A percentile compares a stretch with the other conserved stretches of the same genome.
Conservation (phyloP, 2,888 invertebrate species). For the Pilophorus perplexus region DNA sequence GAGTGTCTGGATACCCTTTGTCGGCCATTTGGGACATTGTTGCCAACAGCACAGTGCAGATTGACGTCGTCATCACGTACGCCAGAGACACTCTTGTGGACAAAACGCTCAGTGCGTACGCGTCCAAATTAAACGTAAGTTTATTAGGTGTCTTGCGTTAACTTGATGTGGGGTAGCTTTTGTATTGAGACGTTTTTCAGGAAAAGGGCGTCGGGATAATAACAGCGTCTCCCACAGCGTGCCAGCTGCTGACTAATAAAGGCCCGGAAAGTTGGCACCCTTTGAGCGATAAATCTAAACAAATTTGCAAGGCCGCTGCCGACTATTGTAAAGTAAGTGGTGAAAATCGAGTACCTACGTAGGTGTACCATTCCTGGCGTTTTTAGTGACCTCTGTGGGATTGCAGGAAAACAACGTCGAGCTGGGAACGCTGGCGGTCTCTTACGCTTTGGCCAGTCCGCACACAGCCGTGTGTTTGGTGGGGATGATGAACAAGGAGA, state of each 20-base stretch:
- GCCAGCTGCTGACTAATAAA: conserved; percentile 75
- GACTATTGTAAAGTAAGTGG: conserved; percentile 63
- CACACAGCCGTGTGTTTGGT: conserved; percentile 69
- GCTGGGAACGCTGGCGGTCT: conserved; percentile 69
- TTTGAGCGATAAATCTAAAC: conserved; percentile 63
- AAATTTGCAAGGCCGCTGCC: conserved; percentile 61
- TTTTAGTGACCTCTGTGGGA: not conserved
- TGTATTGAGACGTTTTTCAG: too few species aligned
- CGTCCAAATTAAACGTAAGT: conserved; percentile 71
- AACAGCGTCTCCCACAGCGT: conserved; percentile 75
- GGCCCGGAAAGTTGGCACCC: conserved; percentile 82
- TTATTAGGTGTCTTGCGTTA: too few species aligned
- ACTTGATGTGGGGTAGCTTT: too few species aligned
- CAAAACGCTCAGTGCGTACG: conserved; percentile 68
- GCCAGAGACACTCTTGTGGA: conserved; percentile 78
- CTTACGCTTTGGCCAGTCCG: conserved; percentile 61
- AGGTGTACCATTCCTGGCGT: not conserved
- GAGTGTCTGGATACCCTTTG: conserved; percentile 83
- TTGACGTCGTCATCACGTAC: conserved; percentile 74
- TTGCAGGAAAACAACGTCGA: conserved; percentile 61
- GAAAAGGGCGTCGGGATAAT: conserved; percentile 72
- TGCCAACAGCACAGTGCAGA: conserved; percentile 62
- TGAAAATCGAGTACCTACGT: not conserved
- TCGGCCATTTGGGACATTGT: conserved; percentile 71
- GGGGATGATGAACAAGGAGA: conserved; percentile 68